Evolutionary conservation across 1,140 invertebrate species (phyloP), one percentile per base, ranked within the genome.

Genomic region (Caenorhabditis latens): DNA sequence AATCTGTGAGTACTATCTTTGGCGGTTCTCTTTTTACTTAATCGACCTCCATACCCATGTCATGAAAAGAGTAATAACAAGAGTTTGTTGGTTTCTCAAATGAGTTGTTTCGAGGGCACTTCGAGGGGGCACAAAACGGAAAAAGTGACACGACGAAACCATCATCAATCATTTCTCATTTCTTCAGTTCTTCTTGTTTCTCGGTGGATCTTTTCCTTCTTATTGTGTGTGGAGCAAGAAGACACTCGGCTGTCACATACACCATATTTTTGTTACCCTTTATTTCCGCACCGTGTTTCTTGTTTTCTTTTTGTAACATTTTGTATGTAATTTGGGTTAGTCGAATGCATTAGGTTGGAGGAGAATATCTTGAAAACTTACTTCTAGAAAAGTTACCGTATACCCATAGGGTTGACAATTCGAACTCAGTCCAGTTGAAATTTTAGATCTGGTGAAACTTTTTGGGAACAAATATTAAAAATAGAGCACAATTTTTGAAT

Each of bases 131-230:
- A 50, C 32, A 79, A 79, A 79, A n/a, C 4, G 3, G n/a, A 79
- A 79, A 79, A 79, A 79, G 71, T 79, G 71, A 79, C 71, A 79
- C 71, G 43, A 32, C 19, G 46, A 50, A 79, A 79, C 71, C 46
- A 79, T 79, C 46, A 79, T 79, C 71, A 79, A 79, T 79, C 71
- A 79, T 79, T 79, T 79, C 46, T 79, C 46, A 50, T 50, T 79
- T 79, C 71, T 53, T 79, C 71, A 79, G 71, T 79, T 79, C 71
- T 79, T 79, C 46, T 79, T 79, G 71, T 79, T 79, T 79, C 46
- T 79, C 40, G 32, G 24, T 13, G 32, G 24, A 63, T 32, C 32
- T 32, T 32, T 32, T 32, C 32, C 32, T 32, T 32, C 32, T 32
- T 32, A 32, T 32, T 32, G n/a, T 8, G n/a, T 14, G 57, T n/a